phyloP scores from a whole-genome alignment of 2,888 invertebrate genomes.

The Augiades crinisus region DNA sequence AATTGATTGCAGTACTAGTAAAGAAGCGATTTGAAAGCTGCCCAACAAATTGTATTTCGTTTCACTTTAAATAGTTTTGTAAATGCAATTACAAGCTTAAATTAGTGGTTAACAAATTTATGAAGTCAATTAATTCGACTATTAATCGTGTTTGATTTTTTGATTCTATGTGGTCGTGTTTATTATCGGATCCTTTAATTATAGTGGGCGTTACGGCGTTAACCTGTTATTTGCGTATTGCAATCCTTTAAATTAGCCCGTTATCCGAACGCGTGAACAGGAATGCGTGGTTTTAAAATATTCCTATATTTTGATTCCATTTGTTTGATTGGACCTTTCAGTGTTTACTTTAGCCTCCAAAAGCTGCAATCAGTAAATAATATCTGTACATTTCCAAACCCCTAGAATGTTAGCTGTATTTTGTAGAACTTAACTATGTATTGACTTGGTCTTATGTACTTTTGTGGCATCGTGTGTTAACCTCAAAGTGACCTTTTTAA shows the following conservation, averaged over 20 bases:
- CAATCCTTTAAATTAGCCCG: conserved; percentile 9
- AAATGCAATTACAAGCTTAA: conserved; percentile 47
- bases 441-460: too few relatives aligned
- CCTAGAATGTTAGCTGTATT: too few relatives aligned
- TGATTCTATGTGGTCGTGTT: conserved; percentile 7
- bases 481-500: too few relatives aligned
- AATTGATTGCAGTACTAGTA: conserved; percentile 36
- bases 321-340: background rate
- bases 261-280: background rate
- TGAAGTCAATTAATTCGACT: background rate
- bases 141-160: conserved; percentile 1
- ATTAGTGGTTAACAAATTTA: conserved; percentile 34
- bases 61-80: conserved; percentile 54
- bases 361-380: too few relatives aligned
- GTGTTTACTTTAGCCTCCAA: background rate
- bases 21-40: background rate
- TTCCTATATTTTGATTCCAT: too few relatives aligned
- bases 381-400: too few relatives aligned
- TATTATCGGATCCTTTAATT: background rate
- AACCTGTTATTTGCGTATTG: background rate
- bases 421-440: too few relatives aligned
- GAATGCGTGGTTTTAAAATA: background rate
- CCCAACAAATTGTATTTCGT: background rate
- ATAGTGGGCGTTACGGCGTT: background rate
- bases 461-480: too few relatives aligned